phyloP scores from a whole-genome alignment of 2,113 vertebrate species.

The Noturus placidus region DNA sequence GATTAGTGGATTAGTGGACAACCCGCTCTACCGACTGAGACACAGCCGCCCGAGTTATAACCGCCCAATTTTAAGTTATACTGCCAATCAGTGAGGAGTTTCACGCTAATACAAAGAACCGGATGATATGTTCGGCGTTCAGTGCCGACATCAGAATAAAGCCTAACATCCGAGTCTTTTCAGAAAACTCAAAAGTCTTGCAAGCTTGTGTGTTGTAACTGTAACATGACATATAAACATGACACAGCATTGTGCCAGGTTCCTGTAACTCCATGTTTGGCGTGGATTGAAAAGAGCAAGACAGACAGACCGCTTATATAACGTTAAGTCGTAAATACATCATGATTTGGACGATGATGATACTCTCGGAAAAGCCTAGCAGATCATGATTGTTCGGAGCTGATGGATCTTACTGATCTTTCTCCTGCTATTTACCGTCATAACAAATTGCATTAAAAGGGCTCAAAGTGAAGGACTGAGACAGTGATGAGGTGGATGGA shows the following conservation, averaged over 20 bases:
- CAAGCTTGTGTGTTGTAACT: not conserved
- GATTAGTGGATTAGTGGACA: no score
- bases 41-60: no score
- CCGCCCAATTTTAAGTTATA: no score
- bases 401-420: not conserved
- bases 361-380: not conserved
- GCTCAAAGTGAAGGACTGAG: constrained; percentile 2
- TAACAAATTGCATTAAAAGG: not conserved
- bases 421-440: not conserved
- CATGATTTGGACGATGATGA: not conserved
- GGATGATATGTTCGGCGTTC: not conserved
- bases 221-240: not conserved
- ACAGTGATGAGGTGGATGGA: not conserved
- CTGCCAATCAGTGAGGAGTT: not conserved
- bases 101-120: not conserved
- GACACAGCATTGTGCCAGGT: not conserved
- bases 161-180: not conserved
- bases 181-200: not conserved
- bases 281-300: not conserved
- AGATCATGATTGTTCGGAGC: not conserved
- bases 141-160: no score
- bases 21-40: no score
- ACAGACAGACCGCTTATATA: not conserved
- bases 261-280: not conserved
- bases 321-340: not conserved